Evolutionary conservation across 2,113 vertebrate genomes (phyloP).

Genomic region (Oceanites oceanicus): DNA sequence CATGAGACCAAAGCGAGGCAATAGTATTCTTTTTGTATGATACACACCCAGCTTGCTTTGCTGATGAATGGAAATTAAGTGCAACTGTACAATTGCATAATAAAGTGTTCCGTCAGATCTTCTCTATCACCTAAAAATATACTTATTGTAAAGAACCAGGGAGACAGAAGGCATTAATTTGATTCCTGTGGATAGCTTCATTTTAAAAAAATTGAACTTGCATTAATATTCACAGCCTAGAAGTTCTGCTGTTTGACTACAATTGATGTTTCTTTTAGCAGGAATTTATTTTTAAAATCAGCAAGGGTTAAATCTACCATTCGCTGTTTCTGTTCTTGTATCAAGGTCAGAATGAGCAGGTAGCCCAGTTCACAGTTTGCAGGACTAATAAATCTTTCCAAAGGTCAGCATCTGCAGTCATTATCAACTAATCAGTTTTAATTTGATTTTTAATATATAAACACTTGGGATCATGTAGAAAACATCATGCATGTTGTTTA

Average conservation of each 20-base stretch:
- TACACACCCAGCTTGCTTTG: neutral
- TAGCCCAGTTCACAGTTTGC: constrained; percentile 59
- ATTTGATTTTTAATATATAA: constrained; percentile 69
- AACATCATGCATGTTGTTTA: constrained; percentile 54
- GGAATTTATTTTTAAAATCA: constrained; percentile 31
- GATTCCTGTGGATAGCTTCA: neutral
- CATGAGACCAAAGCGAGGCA: neutral
- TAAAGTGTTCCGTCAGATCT: neutral
- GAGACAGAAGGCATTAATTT: neutral
- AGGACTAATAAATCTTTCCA: constrained; percentile 65
- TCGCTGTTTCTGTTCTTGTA: constrained; percentile 62
- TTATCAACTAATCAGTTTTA: constrained; percentile 66
- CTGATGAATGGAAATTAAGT: neutral
- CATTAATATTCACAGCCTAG: neutral
- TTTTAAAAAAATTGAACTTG: neutral
- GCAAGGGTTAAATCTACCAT: constrained; percentile 63
- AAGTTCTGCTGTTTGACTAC: neutral
- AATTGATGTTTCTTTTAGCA: neutral
- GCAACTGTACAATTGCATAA: neutral
- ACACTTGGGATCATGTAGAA: constrained; percentile 55
- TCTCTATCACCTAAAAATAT: neutral
- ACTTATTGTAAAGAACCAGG: neutral
- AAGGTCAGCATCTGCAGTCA: constrained; percentile 67
- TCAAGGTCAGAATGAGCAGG: constrained; percentile 56
- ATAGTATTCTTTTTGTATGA: neutral